These are phyloP conservation scores for Germaria angustata DNA, from an alignment of 2,888 invertebrate genomes.

Conservation along the genomic window DNA sequence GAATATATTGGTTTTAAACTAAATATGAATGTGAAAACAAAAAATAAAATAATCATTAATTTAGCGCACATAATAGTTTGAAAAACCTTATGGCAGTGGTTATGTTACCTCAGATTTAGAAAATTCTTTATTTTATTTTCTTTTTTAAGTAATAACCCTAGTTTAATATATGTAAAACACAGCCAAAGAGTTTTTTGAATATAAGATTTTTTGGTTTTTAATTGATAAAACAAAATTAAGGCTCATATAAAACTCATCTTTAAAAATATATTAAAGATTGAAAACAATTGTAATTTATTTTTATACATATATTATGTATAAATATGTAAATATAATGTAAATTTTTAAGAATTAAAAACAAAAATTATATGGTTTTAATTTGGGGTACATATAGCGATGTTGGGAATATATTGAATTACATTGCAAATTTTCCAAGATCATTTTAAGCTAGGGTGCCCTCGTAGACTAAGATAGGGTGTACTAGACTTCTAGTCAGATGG, in stretches of 20 bases:
- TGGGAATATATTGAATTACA: too few species aligned
- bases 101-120: conserved; percentile 59
- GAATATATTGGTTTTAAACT: conserved; percentile 29
- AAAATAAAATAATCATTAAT: not conserved
- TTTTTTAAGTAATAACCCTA: conserved; percentile 12
- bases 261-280: conserved; percentile 6
- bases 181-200: conserved; percentile 58
- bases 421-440: too few species aligned
- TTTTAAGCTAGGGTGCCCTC: too few species aligned
- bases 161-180: conserved; percentile 34
- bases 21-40: not conserved
- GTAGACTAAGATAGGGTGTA: too few species aligned
- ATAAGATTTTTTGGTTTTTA: conserved; percentile 34
- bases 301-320: conserved; percentile 61
- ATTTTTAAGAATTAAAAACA: conserved; percentile 52
- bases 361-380: conserved; percentile 19
- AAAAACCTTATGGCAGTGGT: conserved; percentile 54
- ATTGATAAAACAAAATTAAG: conserved; percentile 35
- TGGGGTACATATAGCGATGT: not conserved
- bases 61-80: not conserved
- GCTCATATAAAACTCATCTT: conserved; percentile 9
- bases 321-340: conserved; percentile 63
- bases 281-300: conserved; percentile 23
- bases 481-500: too few species aligned
- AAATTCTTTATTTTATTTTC: conserved; percentile 50